Percentiles rank a stretch among this genome's conserved stretches.
Conservation (phyloP, 2,797 vertebrate species). For the Anas acuta region DNA sequence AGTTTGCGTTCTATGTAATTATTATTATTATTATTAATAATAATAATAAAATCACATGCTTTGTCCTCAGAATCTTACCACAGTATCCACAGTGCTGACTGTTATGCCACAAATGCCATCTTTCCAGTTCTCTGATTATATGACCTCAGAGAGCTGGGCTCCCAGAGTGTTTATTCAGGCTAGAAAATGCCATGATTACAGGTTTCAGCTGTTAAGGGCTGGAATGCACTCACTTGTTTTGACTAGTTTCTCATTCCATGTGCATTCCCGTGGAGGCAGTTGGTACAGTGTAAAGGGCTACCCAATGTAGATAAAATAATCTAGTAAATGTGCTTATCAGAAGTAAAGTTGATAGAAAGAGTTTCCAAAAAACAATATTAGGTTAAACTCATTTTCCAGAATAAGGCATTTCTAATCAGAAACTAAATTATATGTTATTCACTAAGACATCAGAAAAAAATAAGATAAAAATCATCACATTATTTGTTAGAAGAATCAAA, state of each 20-base stretch:
- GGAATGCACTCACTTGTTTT: background rate
- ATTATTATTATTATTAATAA: too few species aligned
- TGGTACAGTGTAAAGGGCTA: background rate
- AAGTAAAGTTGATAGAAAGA: background rate
- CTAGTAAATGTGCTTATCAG: background rate
- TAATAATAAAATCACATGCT: too few species aligned
- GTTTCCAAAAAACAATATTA: background rate
- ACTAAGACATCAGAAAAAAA: background rate
- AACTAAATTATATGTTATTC: background rate
- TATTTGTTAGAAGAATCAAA: background rate
- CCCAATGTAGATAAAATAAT: background rate
- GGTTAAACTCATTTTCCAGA: background rate
- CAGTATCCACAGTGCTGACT: background rate
- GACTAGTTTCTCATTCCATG: background rate
- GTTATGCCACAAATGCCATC: background rate
- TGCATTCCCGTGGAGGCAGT: rapidly evolving
- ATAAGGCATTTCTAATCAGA: background rate
- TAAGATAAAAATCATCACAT: background rate
- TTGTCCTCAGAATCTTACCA: background rate
- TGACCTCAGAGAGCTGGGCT: background rate
- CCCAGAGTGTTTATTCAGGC: background rate
- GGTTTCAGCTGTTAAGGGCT: background rate
- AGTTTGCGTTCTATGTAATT: background rate
- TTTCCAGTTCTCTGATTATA: background rate
- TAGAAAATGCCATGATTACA: background rate